Evolutionary conservation across 2,797 vertebrate genomes (phyloP).

Genomic region (Galagoides demidoff): DNA sequence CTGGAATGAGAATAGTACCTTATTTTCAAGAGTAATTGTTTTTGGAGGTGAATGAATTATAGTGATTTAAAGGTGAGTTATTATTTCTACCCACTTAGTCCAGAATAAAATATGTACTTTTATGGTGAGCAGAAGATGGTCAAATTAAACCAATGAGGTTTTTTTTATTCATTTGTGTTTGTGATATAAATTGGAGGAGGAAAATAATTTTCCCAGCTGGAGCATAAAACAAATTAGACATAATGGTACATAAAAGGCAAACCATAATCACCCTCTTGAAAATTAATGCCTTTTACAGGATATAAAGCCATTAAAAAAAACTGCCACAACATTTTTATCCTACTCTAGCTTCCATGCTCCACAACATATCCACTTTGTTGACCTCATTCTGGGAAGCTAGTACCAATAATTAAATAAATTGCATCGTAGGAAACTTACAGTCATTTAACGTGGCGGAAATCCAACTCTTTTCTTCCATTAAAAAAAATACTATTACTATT

Average conservation of each 20-base stretch:
- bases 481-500: conserved; percentile 43
- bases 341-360: conserved; percentile 62
- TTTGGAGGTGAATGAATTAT: not conserved
- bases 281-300: conserved; percentile 80
- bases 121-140: conserved; percentile 54
- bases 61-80: conserved; percentile 60
- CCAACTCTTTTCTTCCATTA: conserved; percentile 62
- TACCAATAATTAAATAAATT: conserved; percentile 81
- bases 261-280: conserved; percentile 84
- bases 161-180: conserved; percentile 84
- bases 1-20: conserved; percentile 51
- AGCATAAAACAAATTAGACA: conserved; percentile 87
- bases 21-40: conserved; percentile 33
- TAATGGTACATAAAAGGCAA: conserved; percentile 86
- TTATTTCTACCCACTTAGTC: conserved; percentile 65
- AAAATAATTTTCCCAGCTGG: conserved; percentile 86
- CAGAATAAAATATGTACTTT: conserved; percentile 71
- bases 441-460: conserved; percentile 56
- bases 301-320: conserved; percentile 78
- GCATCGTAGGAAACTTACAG: conserved; percentile 72
- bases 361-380: conserved; percentile 69
- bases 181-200: conserved; percentile 83
- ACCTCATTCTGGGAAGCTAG: conserved; percentile 71
- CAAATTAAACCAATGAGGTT: conserved; percentile 83
- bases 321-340: conserved; percentile 84